A percentile compares a stretch with the other conserved stretches of the same genome.
Conservation (phyloP, 2,888 invertebrate species). For the Microplitis manilae region DNA sequence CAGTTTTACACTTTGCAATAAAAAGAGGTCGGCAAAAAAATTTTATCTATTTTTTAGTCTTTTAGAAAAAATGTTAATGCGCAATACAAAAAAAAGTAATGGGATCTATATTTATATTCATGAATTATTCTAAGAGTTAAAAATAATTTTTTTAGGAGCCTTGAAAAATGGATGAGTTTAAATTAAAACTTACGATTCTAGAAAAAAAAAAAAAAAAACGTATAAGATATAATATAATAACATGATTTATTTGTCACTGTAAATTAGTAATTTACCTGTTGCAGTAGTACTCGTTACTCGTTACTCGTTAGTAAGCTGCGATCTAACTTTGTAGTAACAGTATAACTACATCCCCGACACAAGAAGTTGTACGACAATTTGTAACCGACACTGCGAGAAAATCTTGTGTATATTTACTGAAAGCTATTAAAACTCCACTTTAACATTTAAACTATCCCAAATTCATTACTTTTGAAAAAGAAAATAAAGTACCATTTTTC, state of each 20-base stretch:
- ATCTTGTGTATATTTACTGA: constrained; percentile 3
- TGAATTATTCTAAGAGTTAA: too few relatives aligned
- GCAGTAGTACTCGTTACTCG: constrained; percentile 19
- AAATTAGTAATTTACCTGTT: constrained; percentile 33
- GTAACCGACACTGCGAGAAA: constrained; percentile 23
- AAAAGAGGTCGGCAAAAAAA: constrained; percentile 21
- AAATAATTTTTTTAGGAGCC: too few relatives aligned
- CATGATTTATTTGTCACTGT: constrained; percentile 8
- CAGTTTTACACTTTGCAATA: background rate
- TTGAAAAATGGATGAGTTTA: background rate
- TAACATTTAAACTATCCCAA: background rate
- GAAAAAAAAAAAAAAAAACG: background rate
- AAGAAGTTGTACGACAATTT: constrained; percentile 11
- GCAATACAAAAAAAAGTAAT: background rate
- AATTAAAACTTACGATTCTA: background rate
- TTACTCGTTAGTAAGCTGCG: constrained; percentile 20
- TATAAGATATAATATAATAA: background rate
- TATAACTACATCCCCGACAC: constrained; percentile 11
- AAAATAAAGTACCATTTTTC: background rate
- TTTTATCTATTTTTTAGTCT: background rate
- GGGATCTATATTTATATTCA: background rate
- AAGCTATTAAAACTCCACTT: background rate
- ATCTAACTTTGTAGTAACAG: constrained; percentile 17
- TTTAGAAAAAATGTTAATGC: background rate
- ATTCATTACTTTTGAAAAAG: background rate